phyloP scores from a whole-genome alignment of 2,113 vertebrate species.

The Poeciliopsis occidentalis region DNA sequence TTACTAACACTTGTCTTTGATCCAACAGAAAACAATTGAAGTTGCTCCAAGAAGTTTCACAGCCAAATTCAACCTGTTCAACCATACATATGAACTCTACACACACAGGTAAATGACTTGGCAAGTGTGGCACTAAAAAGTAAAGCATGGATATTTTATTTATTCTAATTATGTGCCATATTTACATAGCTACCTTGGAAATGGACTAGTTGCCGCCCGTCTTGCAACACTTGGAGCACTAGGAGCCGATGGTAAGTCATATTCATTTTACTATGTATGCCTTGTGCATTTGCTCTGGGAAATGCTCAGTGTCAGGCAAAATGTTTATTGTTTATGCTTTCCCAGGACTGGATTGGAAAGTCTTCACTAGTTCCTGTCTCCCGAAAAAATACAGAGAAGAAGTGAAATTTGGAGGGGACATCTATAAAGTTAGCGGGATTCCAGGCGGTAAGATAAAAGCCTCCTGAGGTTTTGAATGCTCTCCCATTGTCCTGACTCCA shows the following conservation, averaged over 20 bases:
- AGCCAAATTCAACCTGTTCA: slow-evolving; percentile 93
- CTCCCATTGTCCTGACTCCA: slow-evolving; percentile 49
- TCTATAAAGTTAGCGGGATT: slow-evolving; percentile 91
- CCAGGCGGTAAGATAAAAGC: slow-evolving; percentile 86
- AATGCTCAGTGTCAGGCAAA: background rate
- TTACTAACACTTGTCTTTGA: slow-evolving; percentile 18
- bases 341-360: slow-evolving; percentile 79
- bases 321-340: slow-evolving; percentile 28
- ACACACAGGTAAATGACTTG: slow-evolving; percentile 88
- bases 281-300: background rate
- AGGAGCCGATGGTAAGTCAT: slow-evolving; percentile 84
- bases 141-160: slow-evolving; percentile 2
- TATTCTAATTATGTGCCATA: slow-evolving; percentile 31
- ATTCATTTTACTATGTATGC: background rate
- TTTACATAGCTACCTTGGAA: slow-evolving; percentile 90
- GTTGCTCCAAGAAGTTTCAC: slow-evolving; percentile 87
- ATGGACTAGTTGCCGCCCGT: slow-evolving; percentile 92
- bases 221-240: slow-evolving; percentile 91
- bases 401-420: slow-evolving; percentile 89
- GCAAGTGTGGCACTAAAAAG: background rate
- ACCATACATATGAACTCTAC: slow-evolving; percentile 92
- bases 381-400: slow-evolving; percentile 91
- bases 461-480: slow-evolving; percentile 55
- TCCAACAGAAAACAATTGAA: slow-evolving; percentile 87
- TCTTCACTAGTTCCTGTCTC: slow-evolving; percentile 91